These are phyloP conservation scores for Vidua chalybeata DNA, from an alignment of 2,113 vertebrate genomes.

Conservation along the genomic window DNA sequence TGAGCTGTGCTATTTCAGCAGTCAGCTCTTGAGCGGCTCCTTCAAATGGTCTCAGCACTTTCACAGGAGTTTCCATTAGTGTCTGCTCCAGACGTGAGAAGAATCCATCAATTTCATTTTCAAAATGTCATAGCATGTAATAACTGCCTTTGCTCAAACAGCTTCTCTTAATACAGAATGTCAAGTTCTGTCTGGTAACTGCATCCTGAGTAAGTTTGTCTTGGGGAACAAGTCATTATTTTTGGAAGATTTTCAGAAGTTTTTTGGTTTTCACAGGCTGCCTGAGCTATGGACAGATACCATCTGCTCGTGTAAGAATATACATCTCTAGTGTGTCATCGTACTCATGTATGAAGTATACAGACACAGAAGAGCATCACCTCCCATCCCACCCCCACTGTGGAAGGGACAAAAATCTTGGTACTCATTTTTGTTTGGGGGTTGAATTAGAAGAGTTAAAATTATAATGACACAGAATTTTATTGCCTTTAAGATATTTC, in stretches of 20 bases:
- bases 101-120: slow-evolving; percentile 31
- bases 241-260: slow-evolving; percentile 56
- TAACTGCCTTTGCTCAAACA: slow-evolving; percentile 16
- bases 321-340: neutral
- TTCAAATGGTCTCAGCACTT: neutral
- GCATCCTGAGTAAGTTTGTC: slow-evolving; percentile 53
- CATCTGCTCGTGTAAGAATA: neutral
- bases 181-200: slow-evolving; percentile 37
- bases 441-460: neutral
- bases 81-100: neutral
- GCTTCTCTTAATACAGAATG: slow-evolving; percentile 1
- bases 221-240: slow-evolving; percentile 24
- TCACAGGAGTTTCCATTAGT: slow-evolving; percentile 23
- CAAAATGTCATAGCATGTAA: neutral
- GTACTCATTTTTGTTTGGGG: neutral
- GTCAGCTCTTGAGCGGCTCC: neutral
- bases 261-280: slow-evolving; percentile 29
- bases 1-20: neutral
- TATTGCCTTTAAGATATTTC: neutral
- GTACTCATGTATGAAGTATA: neutral
- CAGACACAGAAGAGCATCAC: neutral
- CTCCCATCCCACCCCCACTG: neutral
- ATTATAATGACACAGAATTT: neutral
- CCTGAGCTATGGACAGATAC: slow-evolving; percentile 8
- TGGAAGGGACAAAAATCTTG: neutral